phyloP scores from a whole-genome alignment of 2,797 vertebrate genomes.

The Alosa sapidissima region DNA sequence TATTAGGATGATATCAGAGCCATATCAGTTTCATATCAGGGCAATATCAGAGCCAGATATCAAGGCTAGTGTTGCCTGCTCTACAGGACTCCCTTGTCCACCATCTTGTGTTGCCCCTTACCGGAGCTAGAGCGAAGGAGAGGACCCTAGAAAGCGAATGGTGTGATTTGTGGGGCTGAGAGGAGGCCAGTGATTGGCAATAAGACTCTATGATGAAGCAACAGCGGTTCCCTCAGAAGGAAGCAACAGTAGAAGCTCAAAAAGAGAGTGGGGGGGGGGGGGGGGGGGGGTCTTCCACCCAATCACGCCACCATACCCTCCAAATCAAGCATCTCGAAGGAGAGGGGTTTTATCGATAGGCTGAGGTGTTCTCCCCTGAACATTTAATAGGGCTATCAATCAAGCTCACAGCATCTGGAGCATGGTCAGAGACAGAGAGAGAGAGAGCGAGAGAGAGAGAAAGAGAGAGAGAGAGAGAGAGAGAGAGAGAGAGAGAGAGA shows the following conservation, averaged over 20 bases:
- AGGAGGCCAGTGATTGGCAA: background rate
- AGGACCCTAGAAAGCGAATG: background rate
- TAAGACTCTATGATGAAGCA: slow-evolving; percentile 41
- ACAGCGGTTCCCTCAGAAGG: slow-evolving; percentile 39
- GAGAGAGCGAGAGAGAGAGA: background rate
- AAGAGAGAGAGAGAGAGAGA: background rate
- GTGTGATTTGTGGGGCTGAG: background rate
- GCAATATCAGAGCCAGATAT: background rate
- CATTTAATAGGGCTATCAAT: slow-evolving; percentile 53
- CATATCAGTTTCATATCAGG: background rate
- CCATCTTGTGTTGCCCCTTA: background rate
- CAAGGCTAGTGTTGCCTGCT: background rate
- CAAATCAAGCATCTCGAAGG: slow-evolving; percentile 22
- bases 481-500: background rate
- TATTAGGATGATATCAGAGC: background rate
- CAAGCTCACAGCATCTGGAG: slow-evolving; percentile 36
- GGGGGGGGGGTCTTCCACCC: slow-evolving; percentile 34
- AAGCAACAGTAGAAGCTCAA: slow-evolving; percentile 37
- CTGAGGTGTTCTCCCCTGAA: slow-evolving; percentile 45
- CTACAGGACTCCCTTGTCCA: background rate
- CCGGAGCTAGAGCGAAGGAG: background rate
- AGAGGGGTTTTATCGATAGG: slow-evolving; percentile 28
- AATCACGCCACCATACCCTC: slow-evolving; percentile 54
- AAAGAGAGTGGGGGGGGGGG: slow-evolving; percentile 28
- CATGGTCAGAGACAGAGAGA: slow-evolving; percentile 11